Conservation (phyloP, 2,113 vertebrate species). For the Cinclus cinclus region DNA sequence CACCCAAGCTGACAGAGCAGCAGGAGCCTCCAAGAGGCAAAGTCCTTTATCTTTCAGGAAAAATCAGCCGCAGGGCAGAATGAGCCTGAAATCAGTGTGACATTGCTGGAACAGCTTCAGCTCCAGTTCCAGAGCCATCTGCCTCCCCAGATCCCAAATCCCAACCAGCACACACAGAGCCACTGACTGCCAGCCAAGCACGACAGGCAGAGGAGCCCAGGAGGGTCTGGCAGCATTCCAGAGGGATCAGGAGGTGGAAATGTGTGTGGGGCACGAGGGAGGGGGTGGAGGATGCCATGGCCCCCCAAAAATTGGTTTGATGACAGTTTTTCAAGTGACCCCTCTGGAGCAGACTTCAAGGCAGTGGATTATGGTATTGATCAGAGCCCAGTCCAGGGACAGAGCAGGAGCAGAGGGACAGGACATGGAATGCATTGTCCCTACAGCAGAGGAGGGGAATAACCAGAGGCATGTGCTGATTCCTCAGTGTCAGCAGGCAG, state of each 20-base stretch:
- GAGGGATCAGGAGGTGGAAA: neutral
- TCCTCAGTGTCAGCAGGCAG: neutral
- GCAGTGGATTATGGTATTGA: accelerated
- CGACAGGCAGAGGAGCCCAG: neutral
- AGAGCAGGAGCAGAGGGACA: neutral
- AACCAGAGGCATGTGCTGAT: neutral
- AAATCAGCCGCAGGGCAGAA: neutral
- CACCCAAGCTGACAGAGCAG: neutral
- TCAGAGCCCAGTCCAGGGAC: neutral
- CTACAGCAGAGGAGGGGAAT: neutral
- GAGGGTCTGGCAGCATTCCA: neutral
- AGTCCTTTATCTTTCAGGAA: neutral
- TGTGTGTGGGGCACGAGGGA: neutral
- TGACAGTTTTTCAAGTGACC: neutral
- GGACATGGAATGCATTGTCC: neutral
- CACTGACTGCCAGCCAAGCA: neutral
- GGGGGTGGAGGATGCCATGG: accelerated
- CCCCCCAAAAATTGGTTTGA: neutral
- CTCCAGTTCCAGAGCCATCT: slow-evolving; percentile 27
- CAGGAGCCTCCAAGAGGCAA: neutral
- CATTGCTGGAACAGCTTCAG: neutral
- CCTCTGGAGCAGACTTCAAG: neutral
- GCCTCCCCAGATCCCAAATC: neutral
- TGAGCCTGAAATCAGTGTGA: neutral
- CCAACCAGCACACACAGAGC: neutral